A percentile compares a stretch with the other conserved stretches of the same genome.
phyloP scores from a whole-genome alignment of 2,113 vertebrate species.

The Nothocercus nigrocapillus region DNA sequence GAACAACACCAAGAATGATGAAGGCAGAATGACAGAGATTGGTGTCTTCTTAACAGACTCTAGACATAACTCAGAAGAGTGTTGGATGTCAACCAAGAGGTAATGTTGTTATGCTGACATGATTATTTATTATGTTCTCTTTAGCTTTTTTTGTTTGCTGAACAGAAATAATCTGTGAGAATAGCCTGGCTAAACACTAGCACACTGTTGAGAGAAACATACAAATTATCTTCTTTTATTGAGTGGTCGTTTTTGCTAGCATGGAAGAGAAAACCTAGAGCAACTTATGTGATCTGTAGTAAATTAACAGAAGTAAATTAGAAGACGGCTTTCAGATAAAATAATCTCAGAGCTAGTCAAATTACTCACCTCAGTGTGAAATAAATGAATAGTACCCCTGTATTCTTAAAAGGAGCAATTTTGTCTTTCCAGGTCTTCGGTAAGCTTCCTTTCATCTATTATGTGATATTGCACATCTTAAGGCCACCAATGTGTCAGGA shows the following conservation, averaged over 20 bases:
- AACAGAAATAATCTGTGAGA: neutral
- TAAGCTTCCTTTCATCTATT: neutral
- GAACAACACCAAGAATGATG: neutral
- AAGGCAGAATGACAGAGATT: neutral
- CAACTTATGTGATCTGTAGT: neutral
- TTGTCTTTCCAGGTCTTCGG: neutral
- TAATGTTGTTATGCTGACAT: neutral
- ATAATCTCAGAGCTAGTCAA: neutral
- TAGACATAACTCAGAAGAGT: neutral
- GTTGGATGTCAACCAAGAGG: neutral
- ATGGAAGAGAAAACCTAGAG: neutral
- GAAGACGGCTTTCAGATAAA: neutral
- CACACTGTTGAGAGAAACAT: neutral
- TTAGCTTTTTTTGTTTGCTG: neutral
- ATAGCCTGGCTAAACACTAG: neutral
- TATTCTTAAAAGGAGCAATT: neutral
- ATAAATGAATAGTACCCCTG: neutral
- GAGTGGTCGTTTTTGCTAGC: neutral
- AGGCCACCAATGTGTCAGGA: accelerated
- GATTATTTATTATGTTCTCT: neutral
- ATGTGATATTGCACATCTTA: neutral
- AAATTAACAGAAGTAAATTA: neutral
- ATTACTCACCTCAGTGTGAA: neutral
- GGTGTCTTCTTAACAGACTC: neutral
- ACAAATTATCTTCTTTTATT: neutral